A percentile compares a stretch with the other conserved stretches of the same genome.
Conservation (phyloP, 1,140 invertebrate genomes). For the Mercenaria mercenaria region DNA sequence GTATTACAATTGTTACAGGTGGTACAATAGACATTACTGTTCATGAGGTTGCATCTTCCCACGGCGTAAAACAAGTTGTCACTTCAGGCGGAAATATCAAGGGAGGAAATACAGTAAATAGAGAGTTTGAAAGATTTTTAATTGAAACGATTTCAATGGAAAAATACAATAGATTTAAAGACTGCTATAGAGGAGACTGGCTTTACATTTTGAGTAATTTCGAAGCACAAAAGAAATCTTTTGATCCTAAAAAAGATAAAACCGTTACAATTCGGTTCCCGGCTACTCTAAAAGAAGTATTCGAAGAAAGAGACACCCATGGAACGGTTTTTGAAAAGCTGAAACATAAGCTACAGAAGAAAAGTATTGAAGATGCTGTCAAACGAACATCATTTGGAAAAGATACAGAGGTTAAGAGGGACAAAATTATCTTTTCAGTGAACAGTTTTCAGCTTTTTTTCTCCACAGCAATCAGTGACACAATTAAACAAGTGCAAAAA, state of each 20-base stretch:
- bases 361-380: not conserved
- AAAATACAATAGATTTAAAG: constrained; percentile 30
- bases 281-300: not conserved
- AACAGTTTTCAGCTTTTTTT: not conserved
- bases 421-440: not conserved
- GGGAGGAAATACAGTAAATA: constrained; percentile 61
- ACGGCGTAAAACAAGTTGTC: not conserved
- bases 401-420: not conserved
- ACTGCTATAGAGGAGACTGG: not conserved
- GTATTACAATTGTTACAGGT: not conserved
- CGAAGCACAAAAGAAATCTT: constrained; percentile 29
- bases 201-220: constrained; percentile 31
- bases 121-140: constrained; percentile 17
- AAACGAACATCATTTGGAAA: not conserved
- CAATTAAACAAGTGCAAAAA: not conserved
- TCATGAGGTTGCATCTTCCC: not conserved
- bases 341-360: no score
- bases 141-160: constrained; percentile 21
- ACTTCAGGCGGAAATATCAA: constrained; percentile 51
- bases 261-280: not conserved
- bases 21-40: not conserved
- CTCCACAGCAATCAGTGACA: not conserved
- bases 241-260: not conserved
- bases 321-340: no score
- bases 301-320: not conserved